Evolutionary conservation across 2,797 vertebrate genomes (phyloP), one percentile per base, ranked within the genome.

Genomic region (Cichlasoma orientale): DNA sequence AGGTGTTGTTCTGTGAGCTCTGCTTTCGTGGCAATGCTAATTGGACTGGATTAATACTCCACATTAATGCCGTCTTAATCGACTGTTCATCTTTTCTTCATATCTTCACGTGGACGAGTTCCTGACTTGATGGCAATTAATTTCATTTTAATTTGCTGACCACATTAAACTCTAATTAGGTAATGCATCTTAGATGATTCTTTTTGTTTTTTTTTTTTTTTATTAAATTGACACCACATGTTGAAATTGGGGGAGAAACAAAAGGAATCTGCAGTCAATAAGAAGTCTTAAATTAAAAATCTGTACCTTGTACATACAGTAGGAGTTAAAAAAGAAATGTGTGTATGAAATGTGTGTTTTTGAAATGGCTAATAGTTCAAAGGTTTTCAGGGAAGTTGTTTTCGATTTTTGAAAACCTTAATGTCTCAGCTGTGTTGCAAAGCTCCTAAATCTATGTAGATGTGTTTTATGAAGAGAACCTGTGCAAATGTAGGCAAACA

Each of bases 31-130:
- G 72, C 66, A 23, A 74, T 74, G 75, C 79, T 93, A 94, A 94
- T 94, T 92, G 80, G 79, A 85, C 52, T 50, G 77, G 73, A 94
- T 92, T 92, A 93, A 92, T 92, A 68, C 74, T 80, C 70, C 36
- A 78, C 83, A 88, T 89, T 91, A 88, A 91, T 77, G 44, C 55
- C 12, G 69, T 50, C 33, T 52, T 80, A 72, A 84, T 91, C 69
- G 59, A 74, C 82, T 53, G 61, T 88, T 90, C 29, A 88, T 88
- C 82, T 78, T 83, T 81, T 44, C 72, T 68, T 88, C 56, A 74
- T 63, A 56, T 82, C 70, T 76, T 91, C 79, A 75, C 83, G 59
- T 56, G 68, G 79, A 70, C 9, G 27, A 79, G 9, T 81, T 80
- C 50, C 76, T 5, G n/a, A 77, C 75, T 82, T 71, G 59, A 80